Conservation (phyloP, 2,113 vertebrate species). For the Gnathonemus longibarbis region DNA sequence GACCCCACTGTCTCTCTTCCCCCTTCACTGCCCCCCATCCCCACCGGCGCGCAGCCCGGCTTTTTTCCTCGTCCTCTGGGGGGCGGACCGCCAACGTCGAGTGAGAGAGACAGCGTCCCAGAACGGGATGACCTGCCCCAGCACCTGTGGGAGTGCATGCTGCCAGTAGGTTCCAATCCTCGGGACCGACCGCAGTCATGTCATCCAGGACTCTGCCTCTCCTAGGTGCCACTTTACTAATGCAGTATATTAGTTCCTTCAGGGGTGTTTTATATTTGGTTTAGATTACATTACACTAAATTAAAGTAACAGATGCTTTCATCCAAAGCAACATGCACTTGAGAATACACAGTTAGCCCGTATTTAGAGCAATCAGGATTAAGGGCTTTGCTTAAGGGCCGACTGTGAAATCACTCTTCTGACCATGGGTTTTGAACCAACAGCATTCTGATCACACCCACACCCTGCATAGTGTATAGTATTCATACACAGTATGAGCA, state of each 20-base stretch:
- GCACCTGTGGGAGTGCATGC: neutral
- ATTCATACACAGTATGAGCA: neutral
- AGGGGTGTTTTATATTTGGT: neutral
- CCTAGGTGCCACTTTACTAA: neutral
- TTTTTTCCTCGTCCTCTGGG: neutral
- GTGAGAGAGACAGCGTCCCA: neutral
- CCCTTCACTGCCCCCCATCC: conserved; percentile 23
- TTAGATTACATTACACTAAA: neutral
- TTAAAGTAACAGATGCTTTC: neutral
- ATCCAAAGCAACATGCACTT: neutral
- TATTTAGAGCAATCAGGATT: neutral
- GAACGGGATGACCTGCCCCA: neutral
- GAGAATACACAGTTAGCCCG: neutral
- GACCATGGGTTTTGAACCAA: neutral
- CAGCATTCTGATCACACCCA: neutral
- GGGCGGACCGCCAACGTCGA: neutral
- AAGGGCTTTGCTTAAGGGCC: neutral
- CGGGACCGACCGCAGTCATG: neutral
- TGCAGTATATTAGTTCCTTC: neutral
- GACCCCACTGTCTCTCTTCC: conserved; percentile 49
- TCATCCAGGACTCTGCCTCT: neutral
- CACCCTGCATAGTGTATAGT: neutral
- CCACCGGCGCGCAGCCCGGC: neutral
- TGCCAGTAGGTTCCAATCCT: neutral
- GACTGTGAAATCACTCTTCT: neutral